These are phyloP conservation scores for Temnopleurus reevesii DNA, from an alignment of 53 echinoderm and acorn worm genomes.

Conservation along the genomic window DNA sequence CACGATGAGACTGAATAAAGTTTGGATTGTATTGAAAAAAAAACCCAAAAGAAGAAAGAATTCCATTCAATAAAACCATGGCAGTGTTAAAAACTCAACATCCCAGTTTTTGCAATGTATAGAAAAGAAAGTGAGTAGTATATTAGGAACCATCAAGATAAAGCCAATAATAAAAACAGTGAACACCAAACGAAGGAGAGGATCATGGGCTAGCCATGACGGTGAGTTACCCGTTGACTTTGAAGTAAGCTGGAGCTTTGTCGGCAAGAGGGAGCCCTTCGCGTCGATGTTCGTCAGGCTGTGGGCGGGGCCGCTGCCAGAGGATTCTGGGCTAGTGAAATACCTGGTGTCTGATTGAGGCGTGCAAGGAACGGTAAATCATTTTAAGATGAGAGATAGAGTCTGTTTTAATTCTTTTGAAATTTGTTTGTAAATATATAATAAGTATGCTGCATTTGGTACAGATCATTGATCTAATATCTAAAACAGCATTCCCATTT, in stretches of 20 bases:
- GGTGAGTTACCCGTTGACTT: constrained; percentile 47
- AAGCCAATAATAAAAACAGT: neutral
- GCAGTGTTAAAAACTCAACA: no score
- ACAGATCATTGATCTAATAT: no score
- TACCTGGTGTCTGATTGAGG: constrained; percentile 54
- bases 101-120: no score
- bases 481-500: no score
- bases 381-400: no score
- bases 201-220: neutral
- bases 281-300: constrained; percentile 30
- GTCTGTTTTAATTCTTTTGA: neutral
- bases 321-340: constrained; percentile 57
- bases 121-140: neutral
- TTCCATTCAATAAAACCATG: no score
- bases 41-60: no score
- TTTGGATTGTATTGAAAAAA: no score
- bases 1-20: no score
- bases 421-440: no score
- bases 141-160: constrained; percentile 5
- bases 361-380: constrained; percentile 49
- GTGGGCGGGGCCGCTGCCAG: constrained; percentile 29
- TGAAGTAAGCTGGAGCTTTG: constrained; percentile 41
- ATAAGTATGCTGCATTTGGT: no score
- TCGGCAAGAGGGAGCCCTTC: constrained; percentile 25
- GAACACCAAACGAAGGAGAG: constrained; percentile 29